Evolutionary conservation across 2,888 invertebrate genomes (phyloP), one percentile per base, ranked within the genome.

Genomic region (Fragum whitleyi): DNA sequence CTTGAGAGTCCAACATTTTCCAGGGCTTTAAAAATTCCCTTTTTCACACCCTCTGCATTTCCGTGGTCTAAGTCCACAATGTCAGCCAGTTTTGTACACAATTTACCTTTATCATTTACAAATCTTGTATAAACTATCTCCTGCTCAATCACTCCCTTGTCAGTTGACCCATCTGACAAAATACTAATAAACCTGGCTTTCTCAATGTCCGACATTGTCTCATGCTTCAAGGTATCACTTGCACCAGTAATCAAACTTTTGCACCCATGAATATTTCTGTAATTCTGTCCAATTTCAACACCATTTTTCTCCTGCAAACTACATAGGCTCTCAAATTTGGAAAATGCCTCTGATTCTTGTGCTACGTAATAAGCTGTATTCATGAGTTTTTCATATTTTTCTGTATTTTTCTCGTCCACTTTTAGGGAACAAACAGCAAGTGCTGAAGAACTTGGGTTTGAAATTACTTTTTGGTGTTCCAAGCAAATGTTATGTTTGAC

Each of bases 311-410:
- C 57, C 55, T 72, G 55, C 19, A 71, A 42, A 23, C 36, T 19
- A 77, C 72, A 77, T 39, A 72, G 29, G n/a, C 53, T 21, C 16
- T 36, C 69, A 21, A 61, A 76, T 26, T 76, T 76, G 42, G 69
- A 71, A 29, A 76, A 59, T 16, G 59, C 61, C 23, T 70, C n/a
- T 61, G 21, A 53, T 70, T 76, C 69, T n/a, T 47, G 19, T 5
- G 76, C 69, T 53, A 76, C 39, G 61, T 57, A 69, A 21, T 76
- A 76, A 21, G 76, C 76, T 26, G 70, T 76, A 23, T 69, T 76
- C 61, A 76, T 61, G n/a, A 76, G 42, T 21, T 69, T 69, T 61
- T 69, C 59, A 69, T 76, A 76, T n/a, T 69, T 61, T 61, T 68
- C 68, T 67, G n/a, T 23, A 61, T 77, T 69, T 74, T 53, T 77